phyloP scores from a whole-genome alignment of 2,113 vertebrate genomes.

The Perca schrenkii region DNA sequence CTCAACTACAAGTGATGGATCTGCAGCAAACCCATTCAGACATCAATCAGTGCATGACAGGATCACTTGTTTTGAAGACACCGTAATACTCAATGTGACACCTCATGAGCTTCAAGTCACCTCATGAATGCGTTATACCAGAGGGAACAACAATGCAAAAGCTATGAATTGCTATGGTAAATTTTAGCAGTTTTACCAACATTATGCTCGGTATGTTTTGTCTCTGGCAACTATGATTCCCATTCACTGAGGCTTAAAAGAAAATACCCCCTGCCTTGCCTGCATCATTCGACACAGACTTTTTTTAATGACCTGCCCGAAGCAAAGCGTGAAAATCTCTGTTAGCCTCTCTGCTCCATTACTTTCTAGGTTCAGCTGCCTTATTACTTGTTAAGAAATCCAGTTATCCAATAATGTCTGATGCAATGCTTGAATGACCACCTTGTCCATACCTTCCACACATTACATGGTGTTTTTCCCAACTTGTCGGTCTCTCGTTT shows the following conservation, averaged over 20 bases:
- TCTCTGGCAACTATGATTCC: not conserved
- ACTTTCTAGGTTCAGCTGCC: slow-evolving; percentile 49
- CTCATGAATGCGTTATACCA: not conserved
- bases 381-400: slow-evolving; percentile 68
- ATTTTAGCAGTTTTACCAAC: not conserved
- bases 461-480: slow-evolving; percentile 32
- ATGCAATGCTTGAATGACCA: slow-evolving; percentile 50
- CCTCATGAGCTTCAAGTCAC: not conserved
- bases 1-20: slow-evolving; percentile 7
- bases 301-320: slow-evolving; percentile 30
- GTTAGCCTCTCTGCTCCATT: slow-evolving; percentile 46
- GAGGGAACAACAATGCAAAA: not conserved
- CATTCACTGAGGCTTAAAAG: slow-evolving; percentile 5
- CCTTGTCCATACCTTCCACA: slow-evolving; percentile 47
- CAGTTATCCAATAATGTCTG: slow-evolving; percentile 65
- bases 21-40: slow-evolving; percentile 4
- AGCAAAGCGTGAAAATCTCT: slow-evolving; percentile 33
- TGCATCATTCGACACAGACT: slow-evolving; percentile 21
- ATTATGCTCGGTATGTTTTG: not conserved
- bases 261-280: not conserved
- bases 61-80: slow-evolving; percentile 20
- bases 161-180: not conserved
- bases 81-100: not conserved
- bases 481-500: slow-evolving; percentile 5
- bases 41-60: slow-evolving; percentile 8